Conservation (phyloP, 2,113 vertebrate genomes). For the Cochlearius cochlearius region DNA sequence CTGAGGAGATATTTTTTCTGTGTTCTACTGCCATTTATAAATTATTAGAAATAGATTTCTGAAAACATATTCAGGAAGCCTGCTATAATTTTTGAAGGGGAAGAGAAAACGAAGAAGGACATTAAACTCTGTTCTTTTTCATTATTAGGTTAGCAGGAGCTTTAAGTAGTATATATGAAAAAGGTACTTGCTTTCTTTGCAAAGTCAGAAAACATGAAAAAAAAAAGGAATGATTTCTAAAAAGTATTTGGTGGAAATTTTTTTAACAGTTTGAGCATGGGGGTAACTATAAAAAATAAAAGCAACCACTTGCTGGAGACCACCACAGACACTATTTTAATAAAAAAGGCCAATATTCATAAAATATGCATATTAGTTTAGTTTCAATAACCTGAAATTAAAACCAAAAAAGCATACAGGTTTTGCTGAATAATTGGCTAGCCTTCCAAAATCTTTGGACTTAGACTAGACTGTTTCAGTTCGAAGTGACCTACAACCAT, state of each 20-base stretch:
- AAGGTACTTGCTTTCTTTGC: not conserved
- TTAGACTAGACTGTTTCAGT: not conserved
- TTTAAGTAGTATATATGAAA: not conserved
- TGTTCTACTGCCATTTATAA: not conserved
- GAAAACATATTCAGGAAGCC: not conserved
- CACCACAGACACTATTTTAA: not conserved
- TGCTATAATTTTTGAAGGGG: not conserved
- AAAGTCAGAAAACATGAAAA: not conserved
- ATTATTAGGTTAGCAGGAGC: not conserved
- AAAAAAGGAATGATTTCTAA: not conserved
- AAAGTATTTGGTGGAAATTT: not conserved
- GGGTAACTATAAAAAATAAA: not conserved
- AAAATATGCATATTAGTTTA: not conserved
- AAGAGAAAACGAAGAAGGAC: not conserved
- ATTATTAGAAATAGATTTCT: not conserved
- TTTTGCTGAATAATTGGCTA: not conserved
- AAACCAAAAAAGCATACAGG: not conserved
- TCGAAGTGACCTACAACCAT: not conserved
- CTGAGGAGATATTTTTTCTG: not conserved
- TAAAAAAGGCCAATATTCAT: not conserved
- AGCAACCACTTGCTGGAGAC: not conserved
- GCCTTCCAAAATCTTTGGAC: not conserved
- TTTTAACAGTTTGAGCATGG: not conserved
- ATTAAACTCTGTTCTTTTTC: not conserved
- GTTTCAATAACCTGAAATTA: not conserved